These are phyloP conservation scores for Pocillopora meandrina DNA, from an alignment of 92 coral and sea anemone genomes.

Conservation along the genomic window DNA sequence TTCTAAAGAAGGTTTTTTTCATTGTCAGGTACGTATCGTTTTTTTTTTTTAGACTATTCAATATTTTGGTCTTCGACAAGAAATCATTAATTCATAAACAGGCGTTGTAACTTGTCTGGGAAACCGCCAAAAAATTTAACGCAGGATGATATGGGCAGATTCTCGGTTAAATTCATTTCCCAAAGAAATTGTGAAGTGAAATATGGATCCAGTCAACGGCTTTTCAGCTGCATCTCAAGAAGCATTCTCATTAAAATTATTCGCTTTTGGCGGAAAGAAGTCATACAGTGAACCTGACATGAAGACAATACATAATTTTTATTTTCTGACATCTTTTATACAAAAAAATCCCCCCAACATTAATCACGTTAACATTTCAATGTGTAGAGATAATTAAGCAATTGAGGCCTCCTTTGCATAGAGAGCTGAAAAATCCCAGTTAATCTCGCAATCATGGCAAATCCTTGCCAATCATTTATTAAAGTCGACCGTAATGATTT, in stretches of 20 bases:
- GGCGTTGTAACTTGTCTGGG: neutral
- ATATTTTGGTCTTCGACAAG: neutral
- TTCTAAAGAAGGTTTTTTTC: neutral
- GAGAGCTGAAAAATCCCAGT: neutral
- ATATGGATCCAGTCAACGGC: no score
- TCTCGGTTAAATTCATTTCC: neutral
- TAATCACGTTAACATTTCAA: conserved; percentile 15
- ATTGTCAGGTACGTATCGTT: neutral
- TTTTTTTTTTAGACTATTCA: neutral
- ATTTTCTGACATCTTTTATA: neutral
- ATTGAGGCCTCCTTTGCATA: conserved; percentile 1
- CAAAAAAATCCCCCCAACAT: neutral
- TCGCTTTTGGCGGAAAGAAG: neutral
- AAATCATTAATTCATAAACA: neutral
- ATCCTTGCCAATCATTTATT: neutral
- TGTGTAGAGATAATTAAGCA: conserved; percentile 11
- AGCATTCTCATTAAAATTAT: no score
- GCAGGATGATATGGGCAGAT: neutral
- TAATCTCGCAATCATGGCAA: conserved; percentile 2
- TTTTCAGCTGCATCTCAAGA: no score
- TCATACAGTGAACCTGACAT: neutral
- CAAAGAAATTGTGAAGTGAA: no score
- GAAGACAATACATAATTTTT: neutral
- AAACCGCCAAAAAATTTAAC: neutral
- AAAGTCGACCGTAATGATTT: neutral